Evolutionary conservation across 2,113 vertebrate species (phyloP), one percentile per base, ranked within the genome.

Genomic region (Benitochromis conjunctus): DNA sequence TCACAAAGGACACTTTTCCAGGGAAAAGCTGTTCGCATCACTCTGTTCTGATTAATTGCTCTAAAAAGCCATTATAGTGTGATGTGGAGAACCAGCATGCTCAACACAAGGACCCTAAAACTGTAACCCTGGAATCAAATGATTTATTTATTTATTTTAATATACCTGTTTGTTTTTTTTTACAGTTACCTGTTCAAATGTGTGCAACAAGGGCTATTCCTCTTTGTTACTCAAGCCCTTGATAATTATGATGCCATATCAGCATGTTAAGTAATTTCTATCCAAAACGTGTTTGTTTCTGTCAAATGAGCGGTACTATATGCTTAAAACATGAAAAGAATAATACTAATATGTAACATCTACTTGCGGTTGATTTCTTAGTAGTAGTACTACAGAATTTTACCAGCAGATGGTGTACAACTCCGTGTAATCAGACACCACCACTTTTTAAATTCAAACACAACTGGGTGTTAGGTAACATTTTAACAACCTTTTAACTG

Each of bases 361-460:
- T 38, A 19, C 62, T 29, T 6, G 9, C 36, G 16, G 11, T 3
- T 1, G 3, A 58, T 62, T 56, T 69, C 3, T 60, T 88, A 62
- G 29, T 69, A 58, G 91, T 79, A 90, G 18, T 88, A 34, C 10
- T 89, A 38, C 79, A 57, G 1, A 69, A 14, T 31, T 54, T 66
- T 1, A 56, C 92, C 95, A 94, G 82, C 26, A 92, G 95, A 90
- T 92, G 94, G 95, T 78, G 58, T 9, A 79, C 79, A 90, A 92
- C 60, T 91, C 92, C 93, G 79, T 8, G 29, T 74, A 91, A 94
- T 92, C 43, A 55, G 16, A 80, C 21, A 53, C 5, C 18, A 57
- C 54, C 19, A 36, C 46, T 19, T 56, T 41, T 29, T 4, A 24
- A 57, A 71, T 60, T 78, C 29, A n/a, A 56, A 34, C 14, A 74